phyloP scores from a whole-genome alignment of 2,113 vertebrate genomes.

The Apteryx mantelli region DNA sequence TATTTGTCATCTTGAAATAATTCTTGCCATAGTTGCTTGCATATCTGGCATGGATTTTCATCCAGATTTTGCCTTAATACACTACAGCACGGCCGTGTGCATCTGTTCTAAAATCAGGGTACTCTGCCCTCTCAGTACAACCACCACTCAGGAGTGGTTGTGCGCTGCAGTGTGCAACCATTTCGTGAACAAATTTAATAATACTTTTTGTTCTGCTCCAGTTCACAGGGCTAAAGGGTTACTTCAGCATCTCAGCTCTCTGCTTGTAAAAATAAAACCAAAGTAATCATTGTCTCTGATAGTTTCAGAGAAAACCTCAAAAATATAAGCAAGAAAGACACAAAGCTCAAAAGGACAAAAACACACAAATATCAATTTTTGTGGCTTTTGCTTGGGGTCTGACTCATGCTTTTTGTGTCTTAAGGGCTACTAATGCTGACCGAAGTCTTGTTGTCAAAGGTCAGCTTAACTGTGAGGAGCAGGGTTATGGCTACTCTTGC shows the following conservation, averaged over 20 bases:
- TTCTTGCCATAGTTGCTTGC: background rate
- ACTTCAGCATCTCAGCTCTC: background rate
- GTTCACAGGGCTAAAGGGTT: background rate
- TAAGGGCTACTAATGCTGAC: rapidly evolving
- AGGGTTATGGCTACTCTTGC: background rate
- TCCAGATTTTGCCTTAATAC: background rate
- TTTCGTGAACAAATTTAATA: background rate
- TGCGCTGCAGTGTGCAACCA: background rate
- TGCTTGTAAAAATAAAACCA: constrained; percentile 20
- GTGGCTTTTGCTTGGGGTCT: constrained; percentile 2
- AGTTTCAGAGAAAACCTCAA: constrained; percentile 42
- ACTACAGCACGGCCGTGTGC: background rate
- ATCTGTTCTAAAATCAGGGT: background rate
- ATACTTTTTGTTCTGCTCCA: background rate
- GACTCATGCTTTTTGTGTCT: background rate
- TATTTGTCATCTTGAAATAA: background rate
- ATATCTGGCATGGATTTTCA: background rate
- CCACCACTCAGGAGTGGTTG: background rate
- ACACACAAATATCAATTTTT: background rate
- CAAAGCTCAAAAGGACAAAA: constrained; percentile 15
- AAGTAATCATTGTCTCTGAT: background rate
- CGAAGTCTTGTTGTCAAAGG: background rate
- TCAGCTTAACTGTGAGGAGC: background rate
- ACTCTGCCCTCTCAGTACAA: background rate
- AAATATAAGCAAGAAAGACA: constrained; percentile 7